Base-by-base conservation (phyloP, 2,797 vertebrate genomes). In the Pangasius djambal region DNA sequence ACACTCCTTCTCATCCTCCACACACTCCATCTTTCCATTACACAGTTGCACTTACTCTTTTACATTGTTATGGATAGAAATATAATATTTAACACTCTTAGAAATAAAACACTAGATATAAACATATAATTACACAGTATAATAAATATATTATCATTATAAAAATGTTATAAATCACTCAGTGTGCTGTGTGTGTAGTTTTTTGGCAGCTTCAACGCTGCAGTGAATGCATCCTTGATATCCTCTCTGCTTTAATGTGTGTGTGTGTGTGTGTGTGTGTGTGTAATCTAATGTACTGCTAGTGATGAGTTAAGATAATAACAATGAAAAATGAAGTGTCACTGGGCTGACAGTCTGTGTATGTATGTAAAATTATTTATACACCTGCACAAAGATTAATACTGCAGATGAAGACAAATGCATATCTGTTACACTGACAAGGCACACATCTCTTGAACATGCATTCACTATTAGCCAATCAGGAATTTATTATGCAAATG, bases 251-350 rank as follows among this genome's bases (percentile, higher is more conserved):
- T 50, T 78, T 78, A 78, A 50, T 52, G 75, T 50, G 70, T 31
- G 12, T 37, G 16, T 72, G 20, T 40, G 34, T 74, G 74, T 75
- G 44, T 48, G 44, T 9, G 7, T 48, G 40, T 50, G 6, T 72
- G 69, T 13, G 25, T 79, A 52, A 78, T 65, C 22, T 25, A 31
- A 79, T 86, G 22, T 20, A 63, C 37, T 50, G 37, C 28, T 44
- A 65, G 31, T 59, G 52, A 75, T 86, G 67, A 72, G 74, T 75
- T 59, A 78, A 78, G 34, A 52, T 57, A 61, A 74, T 28, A 75
- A 63, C 15, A 31, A 18, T 59, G 37, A 61, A 77, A 61, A 77
- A n/a, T 72, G 25, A 40, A 61, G 28, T 55, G 34, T 83, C 48
- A 55, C 52, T 20, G 57, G 12, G 20, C 81, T 44, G 59, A 61